Evolutionary conservation across 1,140 invertebrate genomes (phyloP).

Genomic region (Neodiprion pinetum): DNA sequence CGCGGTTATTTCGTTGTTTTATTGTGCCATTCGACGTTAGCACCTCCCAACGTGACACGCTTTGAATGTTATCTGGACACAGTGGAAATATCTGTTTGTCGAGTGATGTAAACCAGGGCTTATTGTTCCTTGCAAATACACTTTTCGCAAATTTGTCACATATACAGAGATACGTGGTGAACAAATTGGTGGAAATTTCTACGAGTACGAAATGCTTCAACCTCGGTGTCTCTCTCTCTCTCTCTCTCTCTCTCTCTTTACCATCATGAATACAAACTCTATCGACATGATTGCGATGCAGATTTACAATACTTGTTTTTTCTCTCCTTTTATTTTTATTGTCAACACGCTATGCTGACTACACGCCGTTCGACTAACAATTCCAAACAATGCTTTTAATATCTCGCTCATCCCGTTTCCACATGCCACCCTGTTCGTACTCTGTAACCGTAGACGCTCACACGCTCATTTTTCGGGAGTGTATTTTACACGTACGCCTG

Average conservation of each 20-base stretch:
- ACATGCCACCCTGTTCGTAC: too few relatives aligned
- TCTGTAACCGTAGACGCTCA: too few relatives aligned
- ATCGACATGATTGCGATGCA: constrained; percentile 2
- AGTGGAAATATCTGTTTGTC: constrained; percentile 4
- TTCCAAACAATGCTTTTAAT: constrained; percentile 2
- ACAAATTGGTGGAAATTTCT: not conserved
- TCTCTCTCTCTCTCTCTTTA: not conserved
- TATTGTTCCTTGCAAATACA: constrained; percentile 17
- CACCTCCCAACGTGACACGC: too few relatives aligned
- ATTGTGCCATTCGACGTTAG: too few relatives aligned
- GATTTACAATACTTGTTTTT: not conserved
- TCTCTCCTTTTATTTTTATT: not conserved
- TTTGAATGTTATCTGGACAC: too few relatives aligned
- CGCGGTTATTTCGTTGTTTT: too few relatives aligned
- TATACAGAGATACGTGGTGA: not conserved
- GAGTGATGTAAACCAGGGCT: constrained; percentile 14
- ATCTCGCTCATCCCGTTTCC: not conserved
- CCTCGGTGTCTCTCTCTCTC: not conserved
- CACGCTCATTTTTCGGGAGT: too few relatives aligned
- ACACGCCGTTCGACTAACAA: not conserved
- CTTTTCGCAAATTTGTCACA: constrained; percentile 9
- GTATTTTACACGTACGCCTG: too few relatives aligned
- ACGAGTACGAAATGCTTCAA: not conserved
- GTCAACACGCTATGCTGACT: not conserved
- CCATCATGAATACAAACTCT: not conserved